phyloP scores from a whole-genome alignment of 2,113 vertebrate genomes.

The Nyctereutes procyonoides region DNA sequence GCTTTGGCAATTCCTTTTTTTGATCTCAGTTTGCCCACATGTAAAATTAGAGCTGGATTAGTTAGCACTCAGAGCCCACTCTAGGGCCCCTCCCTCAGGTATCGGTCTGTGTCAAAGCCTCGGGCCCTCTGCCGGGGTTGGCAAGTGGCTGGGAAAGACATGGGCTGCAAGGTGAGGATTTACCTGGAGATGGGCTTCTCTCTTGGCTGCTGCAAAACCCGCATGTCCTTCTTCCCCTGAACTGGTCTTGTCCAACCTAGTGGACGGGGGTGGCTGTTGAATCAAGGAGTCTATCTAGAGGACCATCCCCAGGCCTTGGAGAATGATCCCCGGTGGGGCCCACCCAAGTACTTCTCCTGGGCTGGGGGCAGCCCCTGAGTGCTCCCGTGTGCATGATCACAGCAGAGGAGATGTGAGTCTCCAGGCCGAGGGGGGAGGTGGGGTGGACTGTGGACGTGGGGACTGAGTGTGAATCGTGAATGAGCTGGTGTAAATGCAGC shows the following conservation, averaged over 20 bases:
- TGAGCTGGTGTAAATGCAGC: rapidly evolving
- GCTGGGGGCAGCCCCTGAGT: neutral
- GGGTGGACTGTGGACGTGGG: rapidly evolving
- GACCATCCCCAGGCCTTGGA: rapidly evolving
- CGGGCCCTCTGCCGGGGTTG: neutral
- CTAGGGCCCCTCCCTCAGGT: neutral
- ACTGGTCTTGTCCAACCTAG: neutral
- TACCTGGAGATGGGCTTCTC: neutral
- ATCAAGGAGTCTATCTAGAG: neutral
- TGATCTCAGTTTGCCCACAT: neutral
- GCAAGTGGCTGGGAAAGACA: neutral
- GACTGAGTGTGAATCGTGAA: neutral
- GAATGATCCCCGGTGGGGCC: rapidly evolving
- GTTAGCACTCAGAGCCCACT: neutral
- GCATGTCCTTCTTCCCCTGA: neutral
- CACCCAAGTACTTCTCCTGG: neutral
- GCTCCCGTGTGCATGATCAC: rapidly evolving
- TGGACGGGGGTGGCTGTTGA: neutral
- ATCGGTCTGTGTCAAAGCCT: neutral
- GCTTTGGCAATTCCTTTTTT: neutral
- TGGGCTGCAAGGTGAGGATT: neutral
- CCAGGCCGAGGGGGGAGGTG: rapidly evolving
- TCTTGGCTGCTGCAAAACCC: neutral
- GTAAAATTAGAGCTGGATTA: neutral
- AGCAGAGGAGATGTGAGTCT: no score